Conservation (phyloP, 2,888 invertebrate genomes). For the Nomada goodeniana region DNA sequence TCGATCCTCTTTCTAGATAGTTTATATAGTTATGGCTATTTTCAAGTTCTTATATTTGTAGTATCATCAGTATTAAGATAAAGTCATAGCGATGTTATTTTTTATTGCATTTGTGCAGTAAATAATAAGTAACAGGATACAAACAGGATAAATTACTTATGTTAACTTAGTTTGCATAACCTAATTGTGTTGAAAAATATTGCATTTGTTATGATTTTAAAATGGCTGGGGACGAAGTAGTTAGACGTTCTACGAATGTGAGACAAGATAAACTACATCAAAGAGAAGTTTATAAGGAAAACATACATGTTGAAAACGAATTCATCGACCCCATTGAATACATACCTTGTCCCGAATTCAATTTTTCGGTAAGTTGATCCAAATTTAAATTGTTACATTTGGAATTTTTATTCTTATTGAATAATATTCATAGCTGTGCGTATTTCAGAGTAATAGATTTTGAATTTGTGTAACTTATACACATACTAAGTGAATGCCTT, state of each 20-base stretch:
- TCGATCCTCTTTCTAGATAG: constrained; percentile 8
- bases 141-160: neutral
- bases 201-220: constrained; percentile 39
- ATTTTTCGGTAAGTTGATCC: constrained; percentile 75
- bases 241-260: constrained; percentile 71
- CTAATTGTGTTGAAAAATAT: constrained; percentile 14
- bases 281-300: constrained; percentile 73
- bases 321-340: constrained; percentile 70
- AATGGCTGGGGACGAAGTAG: constrained; percentile 80
- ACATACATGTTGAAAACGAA: constrained; percentile 76
- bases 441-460: neutral
- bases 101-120: neutral
- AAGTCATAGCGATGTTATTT: neutral
- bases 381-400: neutral
- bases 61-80: neutral
- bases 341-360: constrained; percentile 77
- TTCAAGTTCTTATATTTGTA: constrained; percentile 1
- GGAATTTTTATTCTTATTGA: neutral
- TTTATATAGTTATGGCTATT: neutral
- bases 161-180: neutral
- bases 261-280: constrained; percentile 76
- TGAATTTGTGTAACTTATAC: neutral
- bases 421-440: neutral
- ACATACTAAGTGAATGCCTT: neutral
- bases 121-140: neutral